phyloP scores from a whole-genome alignment of 2,888 invertebrate species.

The Eupithecia centaureata region DNA sequence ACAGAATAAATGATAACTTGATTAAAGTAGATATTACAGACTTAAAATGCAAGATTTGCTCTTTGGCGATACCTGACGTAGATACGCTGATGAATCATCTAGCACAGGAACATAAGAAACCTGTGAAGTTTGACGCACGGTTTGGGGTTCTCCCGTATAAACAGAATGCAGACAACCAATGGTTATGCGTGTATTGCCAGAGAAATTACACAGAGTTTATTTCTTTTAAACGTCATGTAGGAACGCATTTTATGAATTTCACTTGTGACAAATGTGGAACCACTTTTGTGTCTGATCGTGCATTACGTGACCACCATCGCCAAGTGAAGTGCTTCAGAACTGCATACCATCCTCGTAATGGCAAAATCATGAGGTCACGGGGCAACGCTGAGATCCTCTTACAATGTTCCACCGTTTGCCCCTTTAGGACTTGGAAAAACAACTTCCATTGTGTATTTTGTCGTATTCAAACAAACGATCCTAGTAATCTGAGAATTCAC shows the following conservation, averaged over 20 bases:
- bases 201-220: constrained; percentile 65
- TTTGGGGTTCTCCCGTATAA: constrained; percentile 77
- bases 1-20: constrained; percentile 73
- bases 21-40: constrained; percentile 76
- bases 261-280: constrained; percentile 77
- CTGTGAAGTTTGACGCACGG: constrained; percentile 71
- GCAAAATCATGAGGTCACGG: constrained; percentile 66
- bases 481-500: constrained; percentile 66
- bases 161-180: constrained; percentile 60
- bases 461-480: constrained; percentile 72
- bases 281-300: constrained; percentile 71
- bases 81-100: constrained; percentile 73
- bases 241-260: constrained; percentile 73
- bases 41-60: constrained; percentile 72
- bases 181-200: constrained; percentile 72
- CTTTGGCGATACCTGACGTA: constrained; percentile 61
- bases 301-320: constrained; percentile 70
- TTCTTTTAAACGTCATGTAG: constrained; percentile 72
- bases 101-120: constrained; percentile 65
- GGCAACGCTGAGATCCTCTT: constrained; percentile 76
- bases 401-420: constrained; percentile 74
- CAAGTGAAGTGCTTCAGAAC: constrained; percentile 75
- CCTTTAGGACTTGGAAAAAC: constrained; percentile 76
- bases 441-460: constrained; percentile 79
- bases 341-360: constrained; percentile 74